Conservation (phyloP, 64 coral and sea anemone genomes). For the Stichodactyla mertensii region DNA sequence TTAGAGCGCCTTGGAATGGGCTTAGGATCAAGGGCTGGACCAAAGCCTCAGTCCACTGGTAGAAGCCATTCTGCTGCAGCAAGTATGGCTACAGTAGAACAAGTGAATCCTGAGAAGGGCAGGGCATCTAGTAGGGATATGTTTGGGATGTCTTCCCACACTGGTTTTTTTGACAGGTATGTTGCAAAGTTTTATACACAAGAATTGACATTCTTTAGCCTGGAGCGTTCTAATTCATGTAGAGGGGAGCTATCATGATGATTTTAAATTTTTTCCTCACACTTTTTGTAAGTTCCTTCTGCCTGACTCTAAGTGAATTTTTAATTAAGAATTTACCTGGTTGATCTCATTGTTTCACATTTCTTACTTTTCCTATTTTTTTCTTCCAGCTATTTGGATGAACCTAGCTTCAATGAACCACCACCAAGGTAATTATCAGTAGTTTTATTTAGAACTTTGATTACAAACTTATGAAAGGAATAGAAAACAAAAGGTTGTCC, state of each 20-base stretch:
- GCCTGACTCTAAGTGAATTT: too few species aligned
- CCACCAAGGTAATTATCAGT: conserved; percentile 49
- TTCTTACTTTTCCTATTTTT: too few species aligned
- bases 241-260: too few species aligned
- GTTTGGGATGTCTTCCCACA: conserved; percentile 57
- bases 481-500: too few species aligned
- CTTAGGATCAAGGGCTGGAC: conserved; percentile 29
- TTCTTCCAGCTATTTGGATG: conserved; percentile 76
- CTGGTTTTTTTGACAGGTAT: conserved; percentile 93
- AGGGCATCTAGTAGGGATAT: conserved; percentile 58
- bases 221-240: too few species aligned
- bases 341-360: too few species aligned
- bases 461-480: too few species aligned
- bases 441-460: background rate
- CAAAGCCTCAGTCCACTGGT: conserved; percentile 43
- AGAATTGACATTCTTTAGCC: too few species aligned
- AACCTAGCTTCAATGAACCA: conserved; percentile 81
- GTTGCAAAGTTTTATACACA: background rate
- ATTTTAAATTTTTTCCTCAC: too few species aligned
- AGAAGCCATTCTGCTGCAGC: conserved; percentile 95
- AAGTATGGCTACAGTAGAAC: conserved; percentile 78
- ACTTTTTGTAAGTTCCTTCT: too few species aligned
- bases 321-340: too few species aligned
- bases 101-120: conserved; percentile 57
- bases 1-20: conserved; percentile 88